Evolutionary conservation across 2,113 vertebrate species (phyloP), one percentile per base, ranked within the genome.

Genomic region (Bos indicus): DNA sequence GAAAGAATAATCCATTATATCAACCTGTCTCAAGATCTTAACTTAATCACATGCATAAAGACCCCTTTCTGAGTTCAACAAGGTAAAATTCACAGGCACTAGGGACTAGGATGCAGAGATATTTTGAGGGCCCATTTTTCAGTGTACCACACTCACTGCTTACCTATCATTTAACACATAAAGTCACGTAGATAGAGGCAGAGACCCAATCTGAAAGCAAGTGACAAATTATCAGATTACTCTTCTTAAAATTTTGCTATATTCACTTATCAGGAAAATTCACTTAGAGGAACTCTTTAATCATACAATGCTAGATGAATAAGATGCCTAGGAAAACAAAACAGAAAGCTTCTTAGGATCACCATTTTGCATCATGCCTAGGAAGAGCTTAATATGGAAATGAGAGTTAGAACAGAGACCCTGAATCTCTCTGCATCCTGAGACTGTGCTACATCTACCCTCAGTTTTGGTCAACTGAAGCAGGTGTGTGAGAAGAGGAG

Each of bases 341-440:
- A 54, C 33, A 54, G 23, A 52, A 83, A 36, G n/a, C 52, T 21
- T 36, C 23, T 86, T 86, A 23, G 48, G 48, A 11, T 86, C 67
- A 90, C 19, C 6, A 82, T 82, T 84, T 71, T 95, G 23, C 28
- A 23, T 80, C 59, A 87, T 46, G 7, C 40, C 52, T 89, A 83
- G 60, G 15, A 93, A 96, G 48, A 89, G 52, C 40, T 94, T 93
- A 89, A 93, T 43, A 54, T 64, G 60, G 33, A 93, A 94, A 78
- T 17, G 16, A 67, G n/a, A 52, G 28, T 78, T 46, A 84, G 77
- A 95, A 91, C 23, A 80, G 30, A 97, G 33, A 87, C n/a, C 12
- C 17, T 8, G 25, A 88, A 71, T 71, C 48, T 77, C 64, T 19
- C 85, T 51, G 33, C 21, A 83, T 15, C 9, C 48, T 92, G 6